Conservation (phyloP, 2,888 invertebrate genomes). For the Lycophotia porphyrea region DNA sequence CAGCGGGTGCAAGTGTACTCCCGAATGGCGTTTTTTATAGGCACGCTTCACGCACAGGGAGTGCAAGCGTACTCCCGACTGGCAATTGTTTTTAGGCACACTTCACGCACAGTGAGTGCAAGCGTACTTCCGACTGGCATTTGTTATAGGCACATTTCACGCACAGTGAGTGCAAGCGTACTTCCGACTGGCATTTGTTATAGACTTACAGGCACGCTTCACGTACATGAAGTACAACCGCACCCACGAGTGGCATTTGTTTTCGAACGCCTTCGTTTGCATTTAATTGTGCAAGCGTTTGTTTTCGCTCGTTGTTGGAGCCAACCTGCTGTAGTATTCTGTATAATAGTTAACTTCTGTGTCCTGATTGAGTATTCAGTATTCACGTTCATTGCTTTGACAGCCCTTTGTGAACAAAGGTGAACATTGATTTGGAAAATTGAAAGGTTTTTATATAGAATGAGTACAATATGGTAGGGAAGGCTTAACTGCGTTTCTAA, state of each 20-base stretch:
- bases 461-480: neutral
- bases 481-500: neutral
- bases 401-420: constrained; percentile 13
- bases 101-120: neutral
- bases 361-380: constrained; percentile 23
- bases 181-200: neutral
- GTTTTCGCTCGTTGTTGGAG: neutral
- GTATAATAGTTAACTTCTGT: neutral
- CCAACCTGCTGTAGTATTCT: neutral
- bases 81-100: neutral
- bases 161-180: neutral
- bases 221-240: neutral
- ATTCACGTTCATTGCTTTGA: constrained; percentile 20
- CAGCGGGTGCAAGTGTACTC: too few species aligned
- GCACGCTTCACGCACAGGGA: neutral
- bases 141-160: neutral
- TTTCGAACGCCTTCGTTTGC: neutral
- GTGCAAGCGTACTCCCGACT: neutral
- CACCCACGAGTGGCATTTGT: neutral
- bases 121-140: neutral
- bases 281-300: neutral
- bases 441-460: too few species aligned
- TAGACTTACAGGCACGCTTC: neutral
- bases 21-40: neutral
- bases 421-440: neutral